phyloP scores from a whole-genome alignment of 2,888 invertebrate species.

The Coelinius sp. region DNA sequence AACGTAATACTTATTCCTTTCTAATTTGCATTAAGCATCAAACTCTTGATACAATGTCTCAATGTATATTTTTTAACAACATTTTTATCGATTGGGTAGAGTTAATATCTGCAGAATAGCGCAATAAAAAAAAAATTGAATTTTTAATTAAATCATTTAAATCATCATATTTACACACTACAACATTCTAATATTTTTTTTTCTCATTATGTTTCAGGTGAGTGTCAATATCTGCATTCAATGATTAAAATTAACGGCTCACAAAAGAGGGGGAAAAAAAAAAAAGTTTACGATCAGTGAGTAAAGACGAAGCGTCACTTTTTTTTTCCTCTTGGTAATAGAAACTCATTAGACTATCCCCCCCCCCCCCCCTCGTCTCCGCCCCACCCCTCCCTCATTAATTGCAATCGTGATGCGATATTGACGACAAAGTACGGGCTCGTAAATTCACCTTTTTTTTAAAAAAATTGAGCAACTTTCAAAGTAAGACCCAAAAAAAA shows the following conservation, averaged over 20 bases:
- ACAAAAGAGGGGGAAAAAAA: slow-evolving; percentile 1
- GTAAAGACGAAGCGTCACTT: slow-evolving; percentile 15
- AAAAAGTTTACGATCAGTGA: slow-evolving; percentile 22
- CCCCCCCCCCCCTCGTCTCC: neutral
- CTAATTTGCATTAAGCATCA: slow-evolving; percentile 14
- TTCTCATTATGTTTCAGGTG: slow-evolving; percentile 53
- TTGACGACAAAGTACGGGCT: slow-evolving; percentile 14
- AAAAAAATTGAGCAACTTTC: neutral
- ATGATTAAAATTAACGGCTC: slow-evolving; percentile 29
- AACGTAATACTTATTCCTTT: slow-evolving; percentile 30
- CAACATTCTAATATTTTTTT: slow-evolving; percentile 14
- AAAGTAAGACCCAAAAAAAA: neutral
- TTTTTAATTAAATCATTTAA: neutral
- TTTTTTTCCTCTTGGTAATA: neutral
- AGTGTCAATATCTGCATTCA: slow-evolving; percentile 41
- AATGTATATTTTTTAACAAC: neutral
- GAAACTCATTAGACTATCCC: slow-evolving; percentile 20
- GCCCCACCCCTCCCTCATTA: neutral
- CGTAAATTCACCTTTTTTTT: slow-evolving; percentile 18
- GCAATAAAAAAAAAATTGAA: neutral
- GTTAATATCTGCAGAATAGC: neutral
- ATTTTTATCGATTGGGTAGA: neutral
- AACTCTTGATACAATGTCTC: slow-evolving; percentile 20
- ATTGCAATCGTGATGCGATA: slow-evolving; percentile 28
- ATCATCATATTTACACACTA: neutral